These are phyloP conservation scores for Aix galericulata DNA, from an alignment of 2,113 vertebrate genomes.

Conservation along the genomic window DNA sequence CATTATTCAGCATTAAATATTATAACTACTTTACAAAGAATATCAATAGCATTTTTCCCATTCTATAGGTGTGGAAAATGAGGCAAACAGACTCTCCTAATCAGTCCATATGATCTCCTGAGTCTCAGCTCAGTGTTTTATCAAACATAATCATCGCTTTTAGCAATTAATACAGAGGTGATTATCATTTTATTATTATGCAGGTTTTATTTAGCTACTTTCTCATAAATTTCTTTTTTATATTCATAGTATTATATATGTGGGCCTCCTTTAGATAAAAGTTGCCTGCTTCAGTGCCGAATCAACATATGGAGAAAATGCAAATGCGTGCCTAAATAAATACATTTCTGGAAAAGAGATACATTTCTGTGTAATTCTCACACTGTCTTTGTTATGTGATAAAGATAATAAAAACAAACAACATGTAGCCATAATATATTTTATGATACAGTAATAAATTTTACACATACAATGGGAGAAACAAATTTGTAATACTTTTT, in stretches of 20 bases:
- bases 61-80: constrained; percentile 19
- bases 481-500: not conserved
- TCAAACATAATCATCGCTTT: constrained; percentile 33
- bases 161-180: constrained; percentile 52
- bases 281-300: not conserved
- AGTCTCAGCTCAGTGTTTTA: constrained; percentile 34
- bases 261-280: not conserved
- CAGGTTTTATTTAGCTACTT: constrained; percentile 46
- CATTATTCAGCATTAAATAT: constrained; percentile 1
- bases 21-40: not conserved
- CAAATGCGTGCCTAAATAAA: constrained; percentile 18
- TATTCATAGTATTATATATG: constrained; percentile 34
- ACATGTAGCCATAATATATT: not conserved
- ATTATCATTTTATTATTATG: constrained; percentile 55
- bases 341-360: not conserved
- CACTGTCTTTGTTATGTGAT: not conserved
- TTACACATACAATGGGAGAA: not conserved
- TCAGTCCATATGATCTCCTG: constrained; percentile 2
- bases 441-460: not conserved
- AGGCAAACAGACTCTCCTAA: not conserved
- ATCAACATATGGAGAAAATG: not conserved
- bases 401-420: not conserved
- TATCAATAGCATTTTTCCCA: not conserved
- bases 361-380: not conserved
- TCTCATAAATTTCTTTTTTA: not conserved